These are phyloP conservation scores for Acromyrmex charruanus DNA, from an alignment of 1,140 invertebrate species.

Conservation along the genomic window DNA sequence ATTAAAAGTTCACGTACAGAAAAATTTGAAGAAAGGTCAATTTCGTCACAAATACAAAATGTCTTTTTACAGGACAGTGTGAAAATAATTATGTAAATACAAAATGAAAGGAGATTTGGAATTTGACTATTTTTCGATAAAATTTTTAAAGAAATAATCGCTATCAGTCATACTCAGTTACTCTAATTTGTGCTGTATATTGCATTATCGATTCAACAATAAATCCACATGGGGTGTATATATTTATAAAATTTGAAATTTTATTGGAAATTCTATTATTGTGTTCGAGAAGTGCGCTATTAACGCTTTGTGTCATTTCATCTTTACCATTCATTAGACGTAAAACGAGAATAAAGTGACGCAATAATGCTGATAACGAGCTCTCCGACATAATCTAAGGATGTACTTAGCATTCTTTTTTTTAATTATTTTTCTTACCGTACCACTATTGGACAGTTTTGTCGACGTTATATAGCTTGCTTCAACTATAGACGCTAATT, in stretches of 20 bases:
- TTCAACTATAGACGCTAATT: neutral
- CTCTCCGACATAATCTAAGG: no score
- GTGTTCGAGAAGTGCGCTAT: no score
- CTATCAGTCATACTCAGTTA: neutral
- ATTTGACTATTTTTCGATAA: neutral
- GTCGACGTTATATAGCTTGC: neutral
- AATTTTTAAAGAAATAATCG: neutral
- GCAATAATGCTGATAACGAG: no score
- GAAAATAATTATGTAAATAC: neutral
- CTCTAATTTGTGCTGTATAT: neutral
- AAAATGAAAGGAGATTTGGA: neutral
- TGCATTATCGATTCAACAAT: neutral
- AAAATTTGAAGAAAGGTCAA: no score
- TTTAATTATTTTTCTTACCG: neutral
- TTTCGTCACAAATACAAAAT: no score
- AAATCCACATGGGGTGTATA: neutral
- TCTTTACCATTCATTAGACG: no score
- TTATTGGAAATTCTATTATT: no score
- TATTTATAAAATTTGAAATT: neutral
- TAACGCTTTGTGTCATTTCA: no score
- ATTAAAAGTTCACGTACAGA: no score
- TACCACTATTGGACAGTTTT: neutral
- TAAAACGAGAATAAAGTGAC: no score
- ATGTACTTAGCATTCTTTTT: neutral
- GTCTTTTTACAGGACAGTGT: neutral